Conservation (phyloP, 2,113 vertebrate genomes). For the Odocoileus virginianus region DNA sequence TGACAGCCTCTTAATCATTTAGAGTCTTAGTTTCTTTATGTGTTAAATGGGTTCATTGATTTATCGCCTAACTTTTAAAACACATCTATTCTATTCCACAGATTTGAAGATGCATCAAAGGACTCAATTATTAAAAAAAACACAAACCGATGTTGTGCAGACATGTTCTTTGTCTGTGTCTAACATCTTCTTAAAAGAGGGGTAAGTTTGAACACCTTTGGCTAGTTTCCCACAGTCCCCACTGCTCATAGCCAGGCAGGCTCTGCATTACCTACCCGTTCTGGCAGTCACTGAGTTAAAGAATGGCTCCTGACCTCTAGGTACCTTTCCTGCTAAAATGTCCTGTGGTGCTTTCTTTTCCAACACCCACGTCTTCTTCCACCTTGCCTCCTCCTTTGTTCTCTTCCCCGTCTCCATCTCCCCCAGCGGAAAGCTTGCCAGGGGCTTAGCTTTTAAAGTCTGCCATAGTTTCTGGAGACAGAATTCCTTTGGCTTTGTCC, state of each 20-base stretch:
- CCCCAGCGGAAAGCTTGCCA: not conserved
- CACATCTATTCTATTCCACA: not conserved
- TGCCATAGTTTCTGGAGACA: constrained; percentile 50
- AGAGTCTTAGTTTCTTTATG: not conserved
- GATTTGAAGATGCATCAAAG: not conserved
- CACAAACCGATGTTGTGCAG: not conserved
- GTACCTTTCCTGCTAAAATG: not conserved
- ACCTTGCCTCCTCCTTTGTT: constrained; percentile 43
- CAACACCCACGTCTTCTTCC: not conserved
- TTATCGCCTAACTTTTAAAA: not conserved
- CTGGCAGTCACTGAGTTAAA: not conserved
- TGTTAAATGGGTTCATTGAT: not conserved
- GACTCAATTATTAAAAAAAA: not conserved
- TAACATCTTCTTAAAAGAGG: not conserved
- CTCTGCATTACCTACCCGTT: not conserved
- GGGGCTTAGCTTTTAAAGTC: constrained; percentile 45
- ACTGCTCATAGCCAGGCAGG: not conserved
- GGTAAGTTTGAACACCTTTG: not conserved
- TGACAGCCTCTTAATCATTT: not conserved
- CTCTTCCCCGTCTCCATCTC: not conserved
- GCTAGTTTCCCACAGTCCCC: not conserved
- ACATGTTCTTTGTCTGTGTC: not conserved
- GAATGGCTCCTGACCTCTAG: not conserved
- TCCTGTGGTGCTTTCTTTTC: not conserved
- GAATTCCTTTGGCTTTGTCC: constrained; percentile 37